Percentiles rank a stretch among this genome's conserved stretches.
These are phyloP conservation scores for Acrocephalus arundinaceus DNA, from an alignment of 2,113 vertebrate genomes.

Conservation along the genomic window DNA sequence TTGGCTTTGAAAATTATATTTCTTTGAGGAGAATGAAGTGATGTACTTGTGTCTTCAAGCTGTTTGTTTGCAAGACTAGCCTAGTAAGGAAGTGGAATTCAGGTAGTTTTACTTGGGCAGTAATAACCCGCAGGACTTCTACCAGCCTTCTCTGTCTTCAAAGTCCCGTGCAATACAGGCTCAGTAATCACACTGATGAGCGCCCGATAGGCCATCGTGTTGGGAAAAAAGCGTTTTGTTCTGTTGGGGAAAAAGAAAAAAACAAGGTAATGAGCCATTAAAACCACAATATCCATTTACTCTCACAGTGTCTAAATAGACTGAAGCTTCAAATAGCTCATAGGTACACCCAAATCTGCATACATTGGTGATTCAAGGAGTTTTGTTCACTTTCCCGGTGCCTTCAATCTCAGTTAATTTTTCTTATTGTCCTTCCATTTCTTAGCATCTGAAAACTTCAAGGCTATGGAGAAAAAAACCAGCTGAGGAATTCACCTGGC, in stretches of 20 bases:
- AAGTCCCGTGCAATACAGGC: neutral
- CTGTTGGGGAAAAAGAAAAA: neutral
- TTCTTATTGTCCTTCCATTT: neutral
- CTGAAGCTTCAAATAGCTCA: neutral
- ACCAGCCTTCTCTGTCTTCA: neutral
- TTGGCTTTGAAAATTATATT: constrained; percentile 43
- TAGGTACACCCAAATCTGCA: neutral
- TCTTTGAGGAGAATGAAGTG: neutral
- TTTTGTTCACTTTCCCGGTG: neutral
- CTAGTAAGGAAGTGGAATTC: constrained; percentile 21
- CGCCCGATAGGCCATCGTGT: neutral
- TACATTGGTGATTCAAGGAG: neutral
- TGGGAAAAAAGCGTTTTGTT: neutral
- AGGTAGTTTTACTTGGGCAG: neutral
- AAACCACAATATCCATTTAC: neutral
- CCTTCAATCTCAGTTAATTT: neutral
- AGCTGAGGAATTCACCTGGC: constrained; percentile 36
- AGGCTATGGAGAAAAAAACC: neutral
- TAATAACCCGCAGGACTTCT: neutral
- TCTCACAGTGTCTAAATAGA: neutral
- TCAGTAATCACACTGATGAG: constrained; percentile 32
- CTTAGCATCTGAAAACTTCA: neutral
- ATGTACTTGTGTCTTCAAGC: neutral
- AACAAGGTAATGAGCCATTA: constrained; percentile 9
- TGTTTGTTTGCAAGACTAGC: neutral